A percentile compares a stretch with the other conserved stretches of the same genome.
phyloP scores from a whole-genome alignment of 1,140 invertebrate genomes.

The Bombus difficillimus region DNA sequence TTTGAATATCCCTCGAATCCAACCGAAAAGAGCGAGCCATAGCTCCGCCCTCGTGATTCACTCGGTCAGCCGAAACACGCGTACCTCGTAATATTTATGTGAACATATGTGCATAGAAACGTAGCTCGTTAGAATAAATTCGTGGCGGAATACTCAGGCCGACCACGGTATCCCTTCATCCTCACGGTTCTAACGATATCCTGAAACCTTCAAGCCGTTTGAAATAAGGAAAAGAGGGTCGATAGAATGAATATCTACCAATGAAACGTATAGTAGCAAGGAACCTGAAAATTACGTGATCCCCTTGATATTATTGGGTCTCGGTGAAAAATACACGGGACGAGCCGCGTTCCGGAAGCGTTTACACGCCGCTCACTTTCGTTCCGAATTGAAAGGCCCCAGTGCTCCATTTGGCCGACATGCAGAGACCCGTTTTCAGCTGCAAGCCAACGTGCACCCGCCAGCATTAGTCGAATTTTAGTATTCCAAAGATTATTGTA shows the following conservation, averaged over 20 bases:
- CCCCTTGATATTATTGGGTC: constrained; percentile 11
- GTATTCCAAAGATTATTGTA: constrained; percentile 25
- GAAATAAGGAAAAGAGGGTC: neutral
- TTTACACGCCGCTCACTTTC: neutral
- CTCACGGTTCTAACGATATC: constrained; percentile 23
- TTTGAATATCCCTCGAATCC: constrained; percentile 24
- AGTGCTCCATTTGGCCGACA: constrained; percentile 1
- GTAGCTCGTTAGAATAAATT: constrained; percentile 55
- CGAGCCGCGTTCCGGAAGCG: neutral
- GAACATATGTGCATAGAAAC: constrained; percentile 60
- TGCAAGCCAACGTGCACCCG: neutral
- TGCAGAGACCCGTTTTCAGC: constrained; percentile 18
- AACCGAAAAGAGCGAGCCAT: neutral
- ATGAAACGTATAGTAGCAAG: constrained; percentile 6
- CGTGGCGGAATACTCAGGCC: neutral
- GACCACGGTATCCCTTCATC: neutral
- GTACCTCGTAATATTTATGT: constrained; percentile 52
- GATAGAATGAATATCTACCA: neutral
- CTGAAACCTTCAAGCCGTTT: neutral
- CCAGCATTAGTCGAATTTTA: neutral
- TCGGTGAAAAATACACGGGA: constrained; percentile 18
- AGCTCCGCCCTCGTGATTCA: constrained; percentile 23
- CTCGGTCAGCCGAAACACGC: neutral
- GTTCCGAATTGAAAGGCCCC: neutral
- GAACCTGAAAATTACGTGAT: constrained; percentile 9